Evolutionary conservation across 2,888 invertebrate species (phyloP).

Genomic region (Cephus spinipes): DNA sequence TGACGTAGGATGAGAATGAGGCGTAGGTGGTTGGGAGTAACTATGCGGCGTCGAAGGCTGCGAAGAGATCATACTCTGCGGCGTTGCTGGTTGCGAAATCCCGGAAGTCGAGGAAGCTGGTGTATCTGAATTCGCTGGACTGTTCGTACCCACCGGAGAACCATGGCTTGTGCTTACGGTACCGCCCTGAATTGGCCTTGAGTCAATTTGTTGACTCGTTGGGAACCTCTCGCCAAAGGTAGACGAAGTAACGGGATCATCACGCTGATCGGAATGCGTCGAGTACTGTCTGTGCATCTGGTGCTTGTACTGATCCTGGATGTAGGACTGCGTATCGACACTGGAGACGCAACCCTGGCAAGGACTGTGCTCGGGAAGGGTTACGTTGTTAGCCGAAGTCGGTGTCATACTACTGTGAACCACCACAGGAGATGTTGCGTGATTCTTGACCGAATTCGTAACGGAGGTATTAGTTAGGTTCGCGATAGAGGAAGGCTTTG

Average conservation of each 20-base stretch:
- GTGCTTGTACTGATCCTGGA: conserved; percentile 57
- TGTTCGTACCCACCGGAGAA: conserved; percentile 71
- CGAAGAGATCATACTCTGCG: conserved; percentile 58
- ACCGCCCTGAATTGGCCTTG: conserved; percentile 85
- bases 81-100: conserved; percentile 59
- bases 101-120: conserved; percentile 56
- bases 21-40: conserved; percentile 61
- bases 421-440: conserved; percentile 60
- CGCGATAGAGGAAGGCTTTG: conserved; percentile 51
- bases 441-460: conserved; percentile 53
- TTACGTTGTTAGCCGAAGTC: conserved; percentile 49
- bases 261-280: conserved; percentile 57
- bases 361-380: conserved; percentile 54
- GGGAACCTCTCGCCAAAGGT: conserved; percentile 73
- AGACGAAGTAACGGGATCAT: conserved; percentile 76
- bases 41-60: conserved; percentile 62
- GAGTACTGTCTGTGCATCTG: conserved; percentile 53
- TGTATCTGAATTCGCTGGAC: conserved; percentile 70
- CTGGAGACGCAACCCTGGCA: conserved; percentile 53
- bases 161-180: conserved; percentile 87
- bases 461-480: conserved; percentile 54
- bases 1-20: conserved; percentile 51
- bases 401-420: conserved; percentile 63
- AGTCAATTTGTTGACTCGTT: conserved; percentile 70
- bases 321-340: conserved; percentile 55